Evolutionary conservation across 2,888 invertebrate species (phyloP), one percentile per base, ranked within the genome.

Genomic region (Lepidocyrtoides sp.): DNA sequence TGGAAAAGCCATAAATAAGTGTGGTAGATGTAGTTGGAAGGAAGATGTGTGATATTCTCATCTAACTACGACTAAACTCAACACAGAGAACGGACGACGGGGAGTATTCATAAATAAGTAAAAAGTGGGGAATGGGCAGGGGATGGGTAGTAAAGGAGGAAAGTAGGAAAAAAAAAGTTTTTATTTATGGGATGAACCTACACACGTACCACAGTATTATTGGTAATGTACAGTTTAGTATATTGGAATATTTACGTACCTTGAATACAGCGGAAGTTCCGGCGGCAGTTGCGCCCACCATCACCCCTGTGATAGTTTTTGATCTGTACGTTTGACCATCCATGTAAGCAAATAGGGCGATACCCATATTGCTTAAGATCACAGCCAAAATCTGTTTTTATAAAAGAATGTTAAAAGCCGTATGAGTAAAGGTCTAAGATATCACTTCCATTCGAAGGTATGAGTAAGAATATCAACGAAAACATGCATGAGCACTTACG

Each of bases 181-280:
- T 54, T 23, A 72, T 72, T 72, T 72, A 75, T 44, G 72, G 3
- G n/a, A 20, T 14, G 10, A 17, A 41, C 32, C 44, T 54, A 17
- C 54, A 63, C n/a, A 57, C 20, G 5, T 63, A 32, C n/a, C n/a
- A n/a, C n/a, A n/a, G n/a, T n/a, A n/a, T n/a, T n/a, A n/a, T n/a
- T n/a, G n/a, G n/a, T n/a, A n/a, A n/a, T n/a, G n/a, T n/a, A n/a
- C n/a, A n/a, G n/a, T n/a, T n/a, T n/a, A n/a, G 1, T 10, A 69
- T 69, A 7, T 5, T n/a, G n/a, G 20, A 79, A 79, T 17, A 81
- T 7, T 26, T 86, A 91, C 93, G 95, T 95, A 98, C 98, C 97
- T 98, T 98, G 95, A 99, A 99, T 93, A 99, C 98, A 85, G 99
- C 99, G 93, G 98, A 98, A 72, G 98, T 98, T 32, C 98, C 98